Evolutionary conservation across 1,140 invertebrate genomes (phyloP).

Genomic region (Drosophila micromelanica): DNA sequence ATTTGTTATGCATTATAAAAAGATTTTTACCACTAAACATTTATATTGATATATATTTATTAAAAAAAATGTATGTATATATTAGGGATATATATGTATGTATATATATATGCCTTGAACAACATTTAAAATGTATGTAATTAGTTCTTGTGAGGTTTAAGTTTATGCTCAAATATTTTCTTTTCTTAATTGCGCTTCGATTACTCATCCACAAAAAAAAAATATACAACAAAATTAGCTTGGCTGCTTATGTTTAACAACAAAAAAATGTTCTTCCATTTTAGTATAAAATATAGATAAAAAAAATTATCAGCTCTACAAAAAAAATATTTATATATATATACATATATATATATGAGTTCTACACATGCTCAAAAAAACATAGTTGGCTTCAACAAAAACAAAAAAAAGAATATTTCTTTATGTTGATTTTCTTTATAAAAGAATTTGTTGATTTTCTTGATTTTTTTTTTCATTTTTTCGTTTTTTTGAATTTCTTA

Average conservation of each 20-base stretch:
- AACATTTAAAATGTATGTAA: slow-evolving; percentile 77
- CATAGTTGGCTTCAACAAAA: slow-evolving; percentile 9
- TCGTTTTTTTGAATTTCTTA: slow-evolving; percentile 16
- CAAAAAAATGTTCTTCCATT: slow-evolving; percentile 46
- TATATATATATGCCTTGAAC: slow-evolving; percentile 56
- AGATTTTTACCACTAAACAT: slow-evolving; percentile 58
- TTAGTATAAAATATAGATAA: slow-evolving; percentile 35
- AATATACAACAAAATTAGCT: slow-evolving; percentile 75
- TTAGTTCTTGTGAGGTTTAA: slow-evolving; percentile 61
- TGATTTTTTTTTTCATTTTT: neutral
- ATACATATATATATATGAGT: slow-evolving; percentile 21
- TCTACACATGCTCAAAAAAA: slow-evolving; percentile 32
- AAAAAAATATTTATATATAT: slow-evolving; percentile 45
- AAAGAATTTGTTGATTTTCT: slow-evolving; percentile 24
- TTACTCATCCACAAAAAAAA: slow-evolving; percentile 27
- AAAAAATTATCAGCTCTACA: slow-evolving; percentile 25
- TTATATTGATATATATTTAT: slow-evolving; percentile 63
- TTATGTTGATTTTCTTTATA: slow-evolving; percentile 21
- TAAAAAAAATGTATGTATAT: slow-evolving; percentile 39
- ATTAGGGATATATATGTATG: slow-evolving; percentile 39
- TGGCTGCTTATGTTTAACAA: slow-evolving; percentile 71
- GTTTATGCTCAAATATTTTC: slow-evolving; percentile 26
- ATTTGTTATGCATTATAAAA: slow-evolving; percentile 68
- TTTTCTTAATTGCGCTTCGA: slow-evolving; percentile 54
- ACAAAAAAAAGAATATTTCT: slow-evolving; percentile 50